Conservation (phyloP, 2,888 invertebrate species). For the Listrodromus nycthemerus region DNA sequence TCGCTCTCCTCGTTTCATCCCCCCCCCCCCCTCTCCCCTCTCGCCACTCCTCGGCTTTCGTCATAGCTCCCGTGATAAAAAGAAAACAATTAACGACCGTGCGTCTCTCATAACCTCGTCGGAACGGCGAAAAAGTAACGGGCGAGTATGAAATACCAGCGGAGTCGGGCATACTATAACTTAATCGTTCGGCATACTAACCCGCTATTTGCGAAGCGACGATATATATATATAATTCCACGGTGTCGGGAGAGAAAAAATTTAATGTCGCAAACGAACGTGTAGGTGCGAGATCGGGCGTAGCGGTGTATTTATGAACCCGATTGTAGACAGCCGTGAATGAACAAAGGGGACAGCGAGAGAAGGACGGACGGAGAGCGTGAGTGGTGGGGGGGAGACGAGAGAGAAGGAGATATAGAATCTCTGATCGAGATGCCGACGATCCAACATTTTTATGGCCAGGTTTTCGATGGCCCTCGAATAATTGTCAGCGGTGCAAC, state of each 20-base stretch:
- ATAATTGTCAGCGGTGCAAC: constrained; percentile 71
- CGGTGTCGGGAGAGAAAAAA: constrained; percentile 2
- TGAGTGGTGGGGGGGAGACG: constrained; percentile 3
- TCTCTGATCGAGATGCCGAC: constrained; percentile 66
- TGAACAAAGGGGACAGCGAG: constrained; percentile 63
- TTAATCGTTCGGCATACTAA: constrained; percentile 46
- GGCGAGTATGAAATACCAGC: constrained; percentile 50
- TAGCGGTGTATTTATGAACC: constrained; percentile 60
- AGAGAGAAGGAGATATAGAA: background rate
- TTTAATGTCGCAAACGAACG: constrained; percentile 23
- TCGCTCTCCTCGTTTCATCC: constrained; percentile 34
- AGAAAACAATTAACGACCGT: constrained; percentile 57
- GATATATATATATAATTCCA: constrained; percentile 32
- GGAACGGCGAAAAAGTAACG: constrained; percentile 52
- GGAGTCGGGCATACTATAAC: constrained; percentile 20
- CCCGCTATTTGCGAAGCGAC: constrained; percentile 34
- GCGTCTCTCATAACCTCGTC: background rate
- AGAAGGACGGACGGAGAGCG: constrained; percentile 3
- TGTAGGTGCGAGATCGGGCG: constrained; percentile 16
- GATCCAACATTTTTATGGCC: constrained; percentile 68
- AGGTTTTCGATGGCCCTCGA: constrained; percentile 67
- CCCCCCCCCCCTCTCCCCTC: background rate
- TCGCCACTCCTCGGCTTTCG: background rate
- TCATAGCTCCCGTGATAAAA: background rate
- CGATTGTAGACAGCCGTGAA: constrained; percentile 58